Evolutionary conservation across 2,113 vertebrate species (phyloP).

Genomic region (Hemiprocne comata): DNA sequence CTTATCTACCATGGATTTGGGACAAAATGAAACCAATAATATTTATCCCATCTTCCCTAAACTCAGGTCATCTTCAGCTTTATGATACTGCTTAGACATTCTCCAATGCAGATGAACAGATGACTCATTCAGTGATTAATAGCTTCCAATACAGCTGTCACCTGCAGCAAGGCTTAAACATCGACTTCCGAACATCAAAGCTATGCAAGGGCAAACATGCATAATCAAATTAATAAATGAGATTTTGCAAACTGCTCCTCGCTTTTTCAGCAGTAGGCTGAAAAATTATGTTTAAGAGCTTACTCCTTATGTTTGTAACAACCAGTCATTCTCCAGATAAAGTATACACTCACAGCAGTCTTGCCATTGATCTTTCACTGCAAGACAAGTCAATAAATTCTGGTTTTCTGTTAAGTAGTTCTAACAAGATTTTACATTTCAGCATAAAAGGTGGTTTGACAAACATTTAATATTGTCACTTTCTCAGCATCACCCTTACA

Average conservation of each 20-base stretch:
- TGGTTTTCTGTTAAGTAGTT: background rate
- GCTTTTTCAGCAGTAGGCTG: background rate
- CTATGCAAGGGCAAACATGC: background rate
- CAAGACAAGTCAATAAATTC: background rate
- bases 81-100: background rate
- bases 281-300: background rate
- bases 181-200: background rate
- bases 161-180: background rate
- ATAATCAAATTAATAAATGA: background rate
- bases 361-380: background rate
- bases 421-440: background rate
- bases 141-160: background rate
- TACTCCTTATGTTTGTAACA: background rate
- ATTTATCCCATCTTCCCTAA: background rate
- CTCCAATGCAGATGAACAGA: background rate
- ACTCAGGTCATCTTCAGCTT: background rate
- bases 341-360: background rate
- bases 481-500: background rate
- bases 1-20: background rate
- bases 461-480: background rate
- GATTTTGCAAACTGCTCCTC: background rate
- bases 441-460: background rate
- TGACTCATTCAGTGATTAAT: constrained; percentile 42
- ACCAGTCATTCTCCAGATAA: background rate
- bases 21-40: background rate